Conservation (phyloP, 2,797 vertebrate genomes). For the Xyrichtys novacula region DNA sequence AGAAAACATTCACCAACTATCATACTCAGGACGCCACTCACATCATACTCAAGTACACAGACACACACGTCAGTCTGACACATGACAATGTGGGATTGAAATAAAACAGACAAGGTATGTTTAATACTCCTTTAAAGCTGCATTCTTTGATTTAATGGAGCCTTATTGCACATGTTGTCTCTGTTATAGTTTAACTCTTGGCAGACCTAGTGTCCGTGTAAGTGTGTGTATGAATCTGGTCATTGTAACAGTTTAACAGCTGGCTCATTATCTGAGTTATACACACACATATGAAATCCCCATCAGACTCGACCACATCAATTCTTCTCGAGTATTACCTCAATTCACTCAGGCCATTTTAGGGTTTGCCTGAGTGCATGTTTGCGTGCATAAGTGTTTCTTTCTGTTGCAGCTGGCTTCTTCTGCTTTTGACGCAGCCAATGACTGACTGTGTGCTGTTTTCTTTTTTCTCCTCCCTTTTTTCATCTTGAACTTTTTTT, state of each 20-base stretch:
- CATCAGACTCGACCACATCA: conserved; percentile 63
- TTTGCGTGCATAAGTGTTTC: conserved; percentile 8
- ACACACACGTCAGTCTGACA: conserved; percentile 47
- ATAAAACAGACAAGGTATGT: conserved; percentile 65
- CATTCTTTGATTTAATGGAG: conserved; percentile 61
- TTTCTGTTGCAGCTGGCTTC: conserved; percentile 13
- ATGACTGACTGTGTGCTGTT: conserved; percentile 20
- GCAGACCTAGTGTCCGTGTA: conserved; percentile 29
- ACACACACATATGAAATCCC: conserved; percentile 60
- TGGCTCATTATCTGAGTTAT: conserved; percentile 66
- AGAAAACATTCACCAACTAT: conserved; percentile 52
- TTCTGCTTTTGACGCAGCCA: conserved; percentile 3
- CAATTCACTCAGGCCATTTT: conserved; percentile 38
- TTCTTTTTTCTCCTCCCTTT: conserved; percentile 15
- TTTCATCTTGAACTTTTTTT: no score
- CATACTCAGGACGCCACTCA: conserved; percentile 33
- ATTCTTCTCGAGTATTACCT: conserved; percentile 49
- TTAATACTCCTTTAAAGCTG: conserved; percentile 61
- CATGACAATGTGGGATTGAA: conserved; percentile 65
- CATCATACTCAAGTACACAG: conserved; percentile 43
- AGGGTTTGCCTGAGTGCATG: conserved; percentile 21
- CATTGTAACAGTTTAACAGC: conserved; percentile 67
- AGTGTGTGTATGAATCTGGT: conserved; percentile 42
- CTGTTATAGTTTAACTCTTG: conserved; percentile 63
- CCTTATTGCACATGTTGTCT: conserved; percentile 67